Conservation (phyloP, 2,797 vertebrate species). For the Champsocephalus esox region DNA sequence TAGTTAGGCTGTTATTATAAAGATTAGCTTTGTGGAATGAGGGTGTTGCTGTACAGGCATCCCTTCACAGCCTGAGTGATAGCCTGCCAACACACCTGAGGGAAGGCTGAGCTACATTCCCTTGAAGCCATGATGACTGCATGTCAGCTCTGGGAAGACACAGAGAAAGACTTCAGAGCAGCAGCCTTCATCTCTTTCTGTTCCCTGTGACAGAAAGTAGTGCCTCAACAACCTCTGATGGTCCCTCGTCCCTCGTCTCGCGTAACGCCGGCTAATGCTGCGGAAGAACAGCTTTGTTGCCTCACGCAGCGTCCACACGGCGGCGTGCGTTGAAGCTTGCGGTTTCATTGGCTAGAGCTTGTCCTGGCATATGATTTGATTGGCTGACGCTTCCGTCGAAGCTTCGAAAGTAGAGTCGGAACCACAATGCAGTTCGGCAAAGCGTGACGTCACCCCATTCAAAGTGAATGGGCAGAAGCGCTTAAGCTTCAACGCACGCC, state of each 20-base stretch:
- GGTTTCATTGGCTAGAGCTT: no score
- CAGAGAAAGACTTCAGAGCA: conserved; percentile 57
- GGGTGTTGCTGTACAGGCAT: conserved; percentile 51
- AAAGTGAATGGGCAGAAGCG: no score
- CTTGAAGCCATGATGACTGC: conserved; percentile 69
- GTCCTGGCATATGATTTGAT: no score
- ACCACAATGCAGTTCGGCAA: no score
- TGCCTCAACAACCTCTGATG: conserved; percentile 58
- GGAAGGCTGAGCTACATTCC: conserved; percentile 66
- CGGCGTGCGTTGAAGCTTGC: no score
- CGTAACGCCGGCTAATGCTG: conserved; percentile 16
- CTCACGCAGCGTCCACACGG: neutral
- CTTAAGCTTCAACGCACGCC: no score
- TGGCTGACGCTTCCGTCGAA: no score
- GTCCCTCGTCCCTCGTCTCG: conserved; percentile 56
- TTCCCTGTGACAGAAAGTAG: conserved; percentile 63
- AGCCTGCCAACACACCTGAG: conserved; percentile 66
- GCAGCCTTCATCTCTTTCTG: conserved; percentile 59
- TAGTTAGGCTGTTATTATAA: conserved; percentile 46
- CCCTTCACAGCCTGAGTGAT: conserved; percentile 69
- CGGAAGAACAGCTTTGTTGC: conserved; percentile 16
- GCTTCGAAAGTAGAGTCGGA: no score
- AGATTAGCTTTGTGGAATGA: conserved; percentile 63
- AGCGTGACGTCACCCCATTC: no score
- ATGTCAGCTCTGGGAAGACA: conserved; percentile 67